A percentile compares a stretch with the other conserved stretches of the same genome.
Evolutionary conservation across 2,797 vertebrate species (phyloP).

Genomic region (Siniperca undulata): DNA sequence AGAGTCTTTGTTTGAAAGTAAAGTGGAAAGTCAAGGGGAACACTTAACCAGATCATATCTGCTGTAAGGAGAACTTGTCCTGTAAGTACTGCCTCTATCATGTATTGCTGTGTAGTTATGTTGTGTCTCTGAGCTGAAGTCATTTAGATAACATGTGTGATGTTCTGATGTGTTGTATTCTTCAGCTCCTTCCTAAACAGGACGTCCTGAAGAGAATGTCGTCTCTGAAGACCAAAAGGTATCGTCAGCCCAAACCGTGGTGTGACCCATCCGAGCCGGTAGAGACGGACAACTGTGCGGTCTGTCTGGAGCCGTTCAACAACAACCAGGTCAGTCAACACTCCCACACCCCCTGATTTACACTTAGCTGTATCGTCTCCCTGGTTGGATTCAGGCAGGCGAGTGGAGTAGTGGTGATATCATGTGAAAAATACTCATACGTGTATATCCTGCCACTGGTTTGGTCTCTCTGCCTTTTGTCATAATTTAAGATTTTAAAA

Average conservation of each 20-base stretch:
- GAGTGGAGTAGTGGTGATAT: no score
- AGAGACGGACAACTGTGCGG: slow-evolving; percentile 90
- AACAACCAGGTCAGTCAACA: slow-evolving; percentile 89
- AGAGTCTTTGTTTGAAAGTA: background rate
- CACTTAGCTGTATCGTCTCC: background rate
- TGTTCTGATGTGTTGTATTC: background rate
- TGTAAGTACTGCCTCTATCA: background rate
- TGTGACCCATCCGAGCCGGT: slow-evolving; percentile 73
- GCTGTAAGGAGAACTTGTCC: background rate
- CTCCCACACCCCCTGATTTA: background rate
- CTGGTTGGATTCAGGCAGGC: background rate
- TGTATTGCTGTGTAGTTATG: background rate
- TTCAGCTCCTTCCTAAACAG: slow-evolving; percentile 89
- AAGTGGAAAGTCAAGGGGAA: background rate
- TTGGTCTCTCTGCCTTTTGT: background rate
- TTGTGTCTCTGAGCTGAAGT: background rate
- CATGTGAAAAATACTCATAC: background rate
- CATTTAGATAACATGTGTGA: background rate
- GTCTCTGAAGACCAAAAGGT: slow-evolving; percentile 89
- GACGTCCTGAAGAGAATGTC: slow-evolving; percentile 87
- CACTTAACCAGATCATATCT: background rate
- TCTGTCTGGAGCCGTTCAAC: slow-evolving; percentile 94
- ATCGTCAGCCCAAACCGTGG: slow-evolving; percentile 82
- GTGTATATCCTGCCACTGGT: background rate
- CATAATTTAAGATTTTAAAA: background rate